Conservation (phyloP, 2,797 vertebrate species). For the Pelodytes ibericus region DNA sequence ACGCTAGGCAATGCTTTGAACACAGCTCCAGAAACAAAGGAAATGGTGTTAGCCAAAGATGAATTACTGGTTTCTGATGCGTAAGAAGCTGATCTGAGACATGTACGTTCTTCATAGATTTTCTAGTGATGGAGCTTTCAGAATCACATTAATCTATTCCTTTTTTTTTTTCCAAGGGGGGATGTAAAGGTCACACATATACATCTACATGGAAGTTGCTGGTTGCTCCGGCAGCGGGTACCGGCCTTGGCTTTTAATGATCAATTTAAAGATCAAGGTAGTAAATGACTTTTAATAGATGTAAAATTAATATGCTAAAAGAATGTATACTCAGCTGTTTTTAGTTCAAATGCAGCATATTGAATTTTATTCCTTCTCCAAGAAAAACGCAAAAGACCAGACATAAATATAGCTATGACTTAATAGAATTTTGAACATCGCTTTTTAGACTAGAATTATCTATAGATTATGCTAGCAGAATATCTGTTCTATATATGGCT, state of each 20-base stretch:
- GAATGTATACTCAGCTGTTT: background rate
- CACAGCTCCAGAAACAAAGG: background rate
- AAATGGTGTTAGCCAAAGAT: background rate
- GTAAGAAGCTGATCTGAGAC: background rate
- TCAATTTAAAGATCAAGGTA: background rate
- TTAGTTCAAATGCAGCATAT: background rate
- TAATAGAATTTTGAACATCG: too few relatives aligned
- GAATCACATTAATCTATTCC: background rate
- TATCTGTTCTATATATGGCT: too few relatives aligned
- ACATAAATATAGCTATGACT: too few relatives aligned
- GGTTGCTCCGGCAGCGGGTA: background rate
- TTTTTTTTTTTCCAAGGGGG: conserved; percentile 1
- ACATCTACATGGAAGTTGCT: background rate
- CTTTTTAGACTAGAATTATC: too few relatives aligned
- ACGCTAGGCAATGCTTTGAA: background rate
- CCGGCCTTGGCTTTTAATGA: background rate
- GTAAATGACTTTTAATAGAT: background rate
- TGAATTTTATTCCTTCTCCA: too few relatives aligned
- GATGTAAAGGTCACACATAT: background rate
- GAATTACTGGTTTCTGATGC: background rate
- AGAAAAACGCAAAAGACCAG: too few relatives aligned
- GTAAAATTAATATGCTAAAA: background rate
- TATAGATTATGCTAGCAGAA: too few relatives aligned
- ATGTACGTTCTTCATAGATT: background rate
- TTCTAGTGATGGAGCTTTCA: background rate